A percentile compares a stretch with the other conserved stretches of the same genome.
Conservation (phyloP, 1,140 invertebrate genomes). For the Ceratina australensis region DNA sequence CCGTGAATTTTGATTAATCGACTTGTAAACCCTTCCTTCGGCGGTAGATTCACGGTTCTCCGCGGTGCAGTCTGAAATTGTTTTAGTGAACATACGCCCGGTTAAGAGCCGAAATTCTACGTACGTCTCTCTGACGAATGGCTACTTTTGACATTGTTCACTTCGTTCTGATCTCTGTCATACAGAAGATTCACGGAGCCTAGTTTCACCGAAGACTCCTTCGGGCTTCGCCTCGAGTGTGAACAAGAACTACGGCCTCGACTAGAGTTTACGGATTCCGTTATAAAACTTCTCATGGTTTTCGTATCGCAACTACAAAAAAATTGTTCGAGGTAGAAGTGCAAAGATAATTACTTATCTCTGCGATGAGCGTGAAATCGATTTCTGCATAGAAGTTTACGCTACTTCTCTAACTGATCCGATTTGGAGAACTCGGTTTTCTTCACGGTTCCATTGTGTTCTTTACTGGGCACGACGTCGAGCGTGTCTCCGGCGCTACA, state of each 20-base stretch:
- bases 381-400: neutral
- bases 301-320: conserved; percentile 1
- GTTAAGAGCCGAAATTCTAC: conserved; percentile 13
- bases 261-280: conserved; percentile 7
- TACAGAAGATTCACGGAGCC: conserved; percentile 45
- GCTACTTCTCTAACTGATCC: conserved; percentile 34
- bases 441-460: conserved; percentile 20
- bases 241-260: neutral
- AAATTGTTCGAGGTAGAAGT: neutral
- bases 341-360: no score
- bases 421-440: conserved; percentile 39
- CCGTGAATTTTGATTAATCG: conserved; percentile 3
- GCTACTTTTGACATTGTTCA: conserved; percentile 30
- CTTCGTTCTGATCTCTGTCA: conserved; percentile 4
- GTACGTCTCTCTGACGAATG: conserved; percentile 32
- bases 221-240: conserved; percentile 23
- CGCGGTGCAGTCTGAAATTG: conserved; percentile 29
- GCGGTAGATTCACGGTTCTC: neutral
- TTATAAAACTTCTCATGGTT: neutral
- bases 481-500: conserved; percentile 50
- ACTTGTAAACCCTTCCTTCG: neutral
- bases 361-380: no score
- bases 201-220: conserved; percentile 32
- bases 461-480: conserved; percentile 49
- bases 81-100: neutral